Base-by-base conservation (phyloP, 2,888 invertebrate genomes). In the Aphelenchoides bicaudatus region DNA sequence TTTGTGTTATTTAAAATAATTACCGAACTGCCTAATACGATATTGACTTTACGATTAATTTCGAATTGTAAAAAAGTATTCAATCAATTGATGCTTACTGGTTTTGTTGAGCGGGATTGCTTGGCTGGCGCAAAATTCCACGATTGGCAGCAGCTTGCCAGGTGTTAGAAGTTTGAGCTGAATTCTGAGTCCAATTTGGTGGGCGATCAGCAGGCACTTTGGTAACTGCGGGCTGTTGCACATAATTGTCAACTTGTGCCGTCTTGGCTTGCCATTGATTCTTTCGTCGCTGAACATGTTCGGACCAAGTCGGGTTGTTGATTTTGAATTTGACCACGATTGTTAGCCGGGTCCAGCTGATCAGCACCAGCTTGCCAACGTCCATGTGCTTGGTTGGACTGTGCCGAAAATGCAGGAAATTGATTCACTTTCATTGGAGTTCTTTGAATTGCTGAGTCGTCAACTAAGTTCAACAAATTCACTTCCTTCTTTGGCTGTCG, bases 201-300 rank as follows among this genome's bases (percentile, higher is more conserved):
- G 72, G 71, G 16, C 67, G 67, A 16, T 57, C 62, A 21, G 66
- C 62, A 16, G 67, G 68, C 39, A 76, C 74, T 64, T 74, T 74
- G n/a, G 69, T 69, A 30, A 67, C 62, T 29, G 70, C 63, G 28
- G 75, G 75, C 19, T 68, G 62, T 23, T 68, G 66, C 39, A 75
- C 61, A 16, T 62, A 63, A 28, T 67, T 64, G 38, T 75, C 75
- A 0, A 63, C 70, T 43, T 70, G 67, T 30, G 63, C 66, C n/a
- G 73, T 71, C 28, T 67, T 62, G 29, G 63, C 60, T 47, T 72
- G 72, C 76, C 76, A 76, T 8, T 71, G 71, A 37, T 67, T 60
- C 30, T 68, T 67, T 28, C 76, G 63, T 34, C 72, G 64, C 47
- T 70, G 62, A 3, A 75, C 74, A 37, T 65, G 70, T 1, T 71